Conservation (phyloP, 2,888 invertebrate species). For the Drosophila formosana region DNA sequence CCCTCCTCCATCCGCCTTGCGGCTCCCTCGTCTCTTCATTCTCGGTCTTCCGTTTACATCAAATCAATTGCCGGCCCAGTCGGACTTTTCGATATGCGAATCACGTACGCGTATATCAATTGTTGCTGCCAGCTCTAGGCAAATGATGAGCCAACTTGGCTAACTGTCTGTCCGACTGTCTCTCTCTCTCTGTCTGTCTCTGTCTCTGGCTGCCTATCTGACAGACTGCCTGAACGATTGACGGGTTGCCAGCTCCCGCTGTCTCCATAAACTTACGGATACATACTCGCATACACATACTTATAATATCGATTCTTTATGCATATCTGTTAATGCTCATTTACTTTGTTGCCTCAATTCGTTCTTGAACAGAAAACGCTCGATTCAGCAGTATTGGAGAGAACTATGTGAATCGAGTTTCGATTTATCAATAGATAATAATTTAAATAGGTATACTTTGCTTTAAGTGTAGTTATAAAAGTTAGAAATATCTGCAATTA, state of each 20-base stretch:
- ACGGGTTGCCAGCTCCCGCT: constrained; percentile 60
- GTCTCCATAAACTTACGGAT: constrained; percentile 9
- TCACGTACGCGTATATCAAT: constrained; percentile 80
- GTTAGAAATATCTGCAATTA: too few species aligned
- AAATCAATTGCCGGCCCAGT: constrained; percentile 66
- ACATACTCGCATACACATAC: neutral
- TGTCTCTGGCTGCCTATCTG: constrained; percentile 27
- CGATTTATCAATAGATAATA: neutral
- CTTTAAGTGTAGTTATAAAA: neutral
- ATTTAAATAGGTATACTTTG: neutral
- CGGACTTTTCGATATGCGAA: constrained; percentile 53
- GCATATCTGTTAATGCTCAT: constrained; percentile 23
- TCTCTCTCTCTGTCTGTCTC: constrained; percentile 18
- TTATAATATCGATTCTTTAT: constrained; percentile 37
- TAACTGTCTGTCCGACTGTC: constrained; percentile 24
- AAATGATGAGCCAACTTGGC: constrained; percentile 65
- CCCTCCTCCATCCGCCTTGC: neutral
- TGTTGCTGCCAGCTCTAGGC: constrained; percentile 75
- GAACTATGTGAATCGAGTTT: neutral
- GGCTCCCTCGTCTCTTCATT: neutral
- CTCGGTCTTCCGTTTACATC: constrained; percentile 58
- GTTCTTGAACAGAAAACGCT: neutral
- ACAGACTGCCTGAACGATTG: constrained; percentile 54
- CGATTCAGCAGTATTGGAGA: neutral
- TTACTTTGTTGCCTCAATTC: constrained; percentile 17